These are phyloP conservation scores for Limanda limanda DNA, from an alignment of 2,113 vertebrate genomes.

Conservation along the genomic window DNA sequence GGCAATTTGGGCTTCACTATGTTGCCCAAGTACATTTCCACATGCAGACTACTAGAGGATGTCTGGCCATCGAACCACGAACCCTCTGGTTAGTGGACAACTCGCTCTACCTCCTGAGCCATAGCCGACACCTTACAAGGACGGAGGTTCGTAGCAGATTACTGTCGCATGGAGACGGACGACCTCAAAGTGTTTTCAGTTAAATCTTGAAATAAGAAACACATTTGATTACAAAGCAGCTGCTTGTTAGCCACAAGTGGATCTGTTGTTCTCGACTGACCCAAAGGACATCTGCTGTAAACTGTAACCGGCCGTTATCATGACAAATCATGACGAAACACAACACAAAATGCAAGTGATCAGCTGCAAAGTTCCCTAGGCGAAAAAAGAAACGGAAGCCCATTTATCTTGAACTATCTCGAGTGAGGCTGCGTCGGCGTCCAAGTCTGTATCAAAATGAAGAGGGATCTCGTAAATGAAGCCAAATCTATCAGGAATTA, in stretches of 20 bases:
- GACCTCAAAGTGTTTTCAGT: not conserved
- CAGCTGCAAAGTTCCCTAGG: conserved; percentile 16
- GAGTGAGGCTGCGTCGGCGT: conserved; percentile 8
- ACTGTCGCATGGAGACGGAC: not conserved
- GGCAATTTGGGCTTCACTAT: too few species aligned
- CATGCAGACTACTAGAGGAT: too few species aligned
- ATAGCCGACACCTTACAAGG: too few species aligned
- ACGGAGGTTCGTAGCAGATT: too few species aligned
- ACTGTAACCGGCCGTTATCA: not conserved
- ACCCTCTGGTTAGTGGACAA: too few species aligned
- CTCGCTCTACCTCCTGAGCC: too few species aligned
- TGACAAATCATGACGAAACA: conserved; percentile 26
- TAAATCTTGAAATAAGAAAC: conserved; percentile 24
- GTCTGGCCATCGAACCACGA: too few species aligned
- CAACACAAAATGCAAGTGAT: too few species aligned
- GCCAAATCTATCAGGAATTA: conserved; percentile 56
- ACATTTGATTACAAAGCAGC: not conserved
- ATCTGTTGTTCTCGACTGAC: conserved; percentile 14
- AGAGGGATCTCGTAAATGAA: conserved; percentile 18
- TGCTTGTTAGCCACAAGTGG: conserved; percentile 12
- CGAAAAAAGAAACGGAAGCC: conserved; percentile 49
- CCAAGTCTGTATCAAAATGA: conserved; percentile 36
- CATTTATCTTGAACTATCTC: conserved; percentile 31
- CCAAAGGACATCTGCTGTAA: conserved; percentile 23
- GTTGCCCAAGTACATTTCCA: too few species aligned